Percentiles rank a stretch among this genome's conserved stretches.
Evolutionary conservation across 2,797 vertebrate species (phyloP).

Genomic region (Phataginus tetradactyla): DNA sequence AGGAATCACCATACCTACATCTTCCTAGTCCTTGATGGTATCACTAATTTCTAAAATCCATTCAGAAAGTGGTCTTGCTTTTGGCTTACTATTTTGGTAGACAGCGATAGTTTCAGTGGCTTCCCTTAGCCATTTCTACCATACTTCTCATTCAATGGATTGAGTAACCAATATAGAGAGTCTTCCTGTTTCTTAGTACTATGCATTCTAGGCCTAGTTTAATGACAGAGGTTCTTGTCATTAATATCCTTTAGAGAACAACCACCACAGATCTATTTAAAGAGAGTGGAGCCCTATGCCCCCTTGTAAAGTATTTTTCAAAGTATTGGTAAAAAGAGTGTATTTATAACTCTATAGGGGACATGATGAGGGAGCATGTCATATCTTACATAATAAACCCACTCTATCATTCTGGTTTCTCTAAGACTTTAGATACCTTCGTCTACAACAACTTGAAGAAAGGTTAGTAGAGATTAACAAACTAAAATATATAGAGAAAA

Average conservation of each 20-base stretch:
- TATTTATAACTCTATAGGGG: background rate
- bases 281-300: background rate
- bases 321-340: background rate
- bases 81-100: background rate
- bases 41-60: background rate
- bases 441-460: background rate
- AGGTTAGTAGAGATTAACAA: background rate
- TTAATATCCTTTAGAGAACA: background rate
- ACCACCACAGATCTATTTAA: background rate
- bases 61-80: background rate
- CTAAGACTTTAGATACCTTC: background rate
- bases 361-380: background rate
- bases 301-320: background rate
- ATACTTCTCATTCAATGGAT: background rate
- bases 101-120: background rate
- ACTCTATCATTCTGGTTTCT: background rate
- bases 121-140: background rate
- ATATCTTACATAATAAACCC: background rate
- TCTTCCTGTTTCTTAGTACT: background rate
- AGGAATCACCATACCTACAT: background rate
- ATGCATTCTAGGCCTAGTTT: background rate
- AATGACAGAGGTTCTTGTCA: background rate
- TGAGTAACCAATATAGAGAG: background rate
- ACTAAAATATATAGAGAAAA: background rate
- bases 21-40: background rate